Percentiles rank a stretch among this genome's conserved stretches.
Conservation (phyloP, 1,140 invertebrate genomes). For the Glomeris maerens region DNA sequence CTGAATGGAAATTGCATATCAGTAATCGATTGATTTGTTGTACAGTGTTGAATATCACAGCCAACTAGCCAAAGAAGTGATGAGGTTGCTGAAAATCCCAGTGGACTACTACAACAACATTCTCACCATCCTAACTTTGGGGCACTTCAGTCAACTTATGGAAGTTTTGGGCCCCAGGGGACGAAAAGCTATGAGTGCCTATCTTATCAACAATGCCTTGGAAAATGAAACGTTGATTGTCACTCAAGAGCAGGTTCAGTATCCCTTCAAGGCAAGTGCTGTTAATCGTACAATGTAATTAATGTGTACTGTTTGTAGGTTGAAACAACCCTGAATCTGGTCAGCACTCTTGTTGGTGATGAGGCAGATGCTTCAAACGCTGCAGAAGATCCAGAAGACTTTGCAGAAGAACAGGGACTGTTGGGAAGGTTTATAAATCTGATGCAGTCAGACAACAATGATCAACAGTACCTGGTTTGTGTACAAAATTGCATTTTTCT, state of each 20-base stretch:
- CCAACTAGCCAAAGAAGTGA: constrained; percentile 76
- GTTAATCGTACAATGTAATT: no score
- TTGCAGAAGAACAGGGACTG: constrained; percentile 89
- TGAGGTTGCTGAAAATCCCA: constrained; percentile 83
- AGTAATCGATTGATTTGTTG: constrained; percentile 12
- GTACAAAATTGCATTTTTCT: no score
- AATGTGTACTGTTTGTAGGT: no score
- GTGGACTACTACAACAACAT: constrained; percentile 90
- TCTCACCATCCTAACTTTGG: constrained; percentile 63
- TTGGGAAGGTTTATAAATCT: constrained; percentile 82
- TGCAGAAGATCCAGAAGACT: constrained; percentile 77
- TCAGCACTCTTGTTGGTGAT: constrained; percentile 74
- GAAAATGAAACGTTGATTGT: constrained; percentile 77
- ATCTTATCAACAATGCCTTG: constrained; percentile 72
- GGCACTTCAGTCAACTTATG: constrained; percentile 71
- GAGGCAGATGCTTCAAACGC: constrained; percentile 52
- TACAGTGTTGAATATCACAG: constrained; percentile 58
- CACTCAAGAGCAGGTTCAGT: constrained; percentile 67
- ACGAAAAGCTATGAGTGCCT: constrained; percentile 68
- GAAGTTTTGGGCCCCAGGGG: constrained; percentile 81
- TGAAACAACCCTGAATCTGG: constrained; percentile 58
- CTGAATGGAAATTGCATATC: no score
- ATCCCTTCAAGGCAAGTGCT: no score
- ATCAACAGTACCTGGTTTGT: constrained; percentile 75
- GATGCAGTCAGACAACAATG: constrained; percentile 59